These are phyloP conservation scores for Gymnorhina tibicen DNA, from an alignment of 2,113 vertebrate genomes.

Conservation along the genomic window DNA sequence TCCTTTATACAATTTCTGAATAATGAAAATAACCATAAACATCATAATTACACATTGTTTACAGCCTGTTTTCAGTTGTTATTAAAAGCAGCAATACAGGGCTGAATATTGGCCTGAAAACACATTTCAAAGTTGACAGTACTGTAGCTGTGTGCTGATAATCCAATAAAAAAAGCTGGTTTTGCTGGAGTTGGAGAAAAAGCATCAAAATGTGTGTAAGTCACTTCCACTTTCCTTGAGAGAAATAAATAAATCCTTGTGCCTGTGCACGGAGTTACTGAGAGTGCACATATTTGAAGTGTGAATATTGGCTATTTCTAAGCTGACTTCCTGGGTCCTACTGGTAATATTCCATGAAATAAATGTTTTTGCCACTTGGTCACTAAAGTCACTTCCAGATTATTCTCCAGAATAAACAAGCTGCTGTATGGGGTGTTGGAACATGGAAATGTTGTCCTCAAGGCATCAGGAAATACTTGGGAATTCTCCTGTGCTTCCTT, in stretches of 20 bases:
- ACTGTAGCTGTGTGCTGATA: not conserved
- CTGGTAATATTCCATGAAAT: not conserved
- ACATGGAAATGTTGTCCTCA: fast-evolving
- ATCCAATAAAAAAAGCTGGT: fast-evolving
- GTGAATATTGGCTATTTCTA: not conserved
- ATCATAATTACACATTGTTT: not conserved
- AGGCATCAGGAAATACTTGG: not conserved
- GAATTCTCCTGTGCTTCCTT: not conserved
- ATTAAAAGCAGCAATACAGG: not conserved
- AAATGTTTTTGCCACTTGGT: not conserved
- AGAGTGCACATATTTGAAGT: not conserved
- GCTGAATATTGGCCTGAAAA: not conserved
- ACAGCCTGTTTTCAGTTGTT: not conserved
- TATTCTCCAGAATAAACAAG: not conserved
- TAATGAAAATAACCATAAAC: not conserved
- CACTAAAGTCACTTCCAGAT: not conserved
- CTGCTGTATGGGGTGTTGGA: not conserved
- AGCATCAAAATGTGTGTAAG: not conserved
- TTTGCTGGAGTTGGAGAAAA: not conserved
- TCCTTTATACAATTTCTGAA: not conserved
- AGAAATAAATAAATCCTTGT: not conserved
- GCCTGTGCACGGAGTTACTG: not conserved
- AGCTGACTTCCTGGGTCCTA: not conserved
- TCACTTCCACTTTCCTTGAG: not conserved
- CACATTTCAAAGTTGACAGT: not conserved